Base-by-base conservation (phyloP, 1,140 invertebrate species). In the Agrilus planipennis region DNA sequence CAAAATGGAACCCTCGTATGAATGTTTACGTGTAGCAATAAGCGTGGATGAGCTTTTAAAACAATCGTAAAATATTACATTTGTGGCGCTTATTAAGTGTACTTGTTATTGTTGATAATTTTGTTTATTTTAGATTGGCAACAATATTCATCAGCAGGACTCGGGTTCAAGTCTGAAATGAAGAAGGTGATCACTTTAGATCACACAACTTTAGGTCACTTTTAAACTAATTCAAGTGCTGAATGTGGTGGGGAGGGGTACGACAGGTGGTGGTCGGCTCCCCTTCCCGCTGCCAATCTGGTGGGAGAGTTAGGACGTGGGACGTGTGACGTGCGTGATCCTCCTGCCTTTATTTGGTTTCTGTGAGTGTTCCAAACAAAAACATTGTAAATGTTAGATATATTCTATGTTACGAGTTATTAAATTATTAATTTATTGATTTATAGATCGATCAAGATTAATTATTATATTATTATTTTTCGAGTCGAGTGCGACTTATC, bases 361-460 rank as follows among this genome's bases (percentile, higher is more conserved):
- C 48, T 49, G 54, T 51, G 51, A 57, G 54, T 57, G 54, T 56
- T 57, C 44, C 39, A 53, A 57, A 54, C n/a, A n/a, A n/a, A n/a
- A n/a, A n/a, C 51, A 57, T 50, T 53, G 51, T 55, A 55, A 54
- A 53, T 57, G 54, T 57, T 57, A 57, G 54, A 57, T 55, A 53
- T 55, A 57, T 57, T 54, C 52, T 57, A 55, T 57, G 52, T 55
- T 55, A 53, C 44, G 45, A 53, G 34, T 36, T 36, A 36, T 21
- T 36, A 36, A 36, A 36, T 36, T 36, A 36, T 36, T 36, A 21
- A 36, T 36, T 36, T n/a, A n/a, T n/a, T n/a, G n/a, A n/a, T n/a
- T n/a, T n/a, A n/a, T n/a, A n/a, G n/a, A n/a, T n/a, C n/a, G n/a
- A n/a, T n/a, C n/a, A n/a, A n/a, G n/a, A n/a, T n/a, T n/a, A n/a